A percentile compares a stretch with the other conserved stretches of the same genome.
phyloP scores from a whole-genome alignment of 35 echinoderm and acorn worm species.

The Apostichopus parvimensis region DNA sequence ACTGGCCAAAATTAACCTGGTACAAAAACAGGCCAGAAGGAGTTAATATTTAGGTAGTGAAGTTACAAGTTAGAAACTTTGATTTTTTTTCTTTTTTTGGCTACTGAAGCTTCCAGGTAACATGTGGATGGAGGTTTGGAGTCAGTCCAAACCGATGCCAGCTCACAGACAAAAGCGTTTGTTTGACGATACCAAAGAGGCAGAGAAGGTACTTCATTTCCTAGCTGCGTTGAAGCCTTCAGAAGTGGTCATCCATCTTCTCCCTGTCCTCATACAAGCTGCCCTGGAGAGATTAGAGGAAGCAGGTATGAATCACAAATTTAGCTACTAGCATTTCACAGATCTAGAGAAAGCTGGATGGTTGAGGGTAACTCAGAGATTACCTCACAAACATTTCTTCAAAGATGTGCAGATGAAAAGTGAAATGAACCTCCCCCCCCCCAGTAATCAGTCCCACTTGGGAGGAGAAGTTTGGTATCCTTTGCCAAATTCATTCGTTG shows the following conservation, averaged over 20 bases:
- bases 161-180: conserved; percentile 84
- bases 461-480: no score
- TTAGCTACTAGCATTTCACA: neutral
- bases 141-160: conserved; percentile 75
- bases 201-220: conserved; percentile 97
- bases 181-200: conserved; percentile 99
- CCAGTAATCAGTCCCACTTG: no score
- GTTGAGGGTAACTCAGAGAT: neutral
- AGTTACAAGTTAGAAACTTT: no score
- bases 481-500: no score
- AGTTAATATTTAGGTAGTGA: no score
- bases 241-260: conserved; percentile 72
- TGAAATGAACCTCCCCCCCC: no score
- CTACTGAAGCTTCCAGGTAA: conserved; percentile 87
- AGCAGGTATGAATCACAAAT: conserved; percentile 50
- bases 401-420: no score
- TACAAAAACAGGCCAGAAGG: no score
- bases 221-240: conserved; percentile 73
- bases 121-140: conserved; percentile 96
- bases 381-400: neutral
- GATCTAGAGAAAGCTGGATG: no score
- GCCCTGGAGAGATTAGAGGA: conserved; percentile 76
- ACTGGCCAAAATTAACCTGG: neutral
- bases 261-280: conserved; percentile 81
- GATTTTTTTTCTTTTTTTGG: neutral